Evolutionary conservation across 2,113 vertebrate species (phyloP), one percentile per base, ranked within the genome.

Genomic region (Leptosomus discolor): DNA sequence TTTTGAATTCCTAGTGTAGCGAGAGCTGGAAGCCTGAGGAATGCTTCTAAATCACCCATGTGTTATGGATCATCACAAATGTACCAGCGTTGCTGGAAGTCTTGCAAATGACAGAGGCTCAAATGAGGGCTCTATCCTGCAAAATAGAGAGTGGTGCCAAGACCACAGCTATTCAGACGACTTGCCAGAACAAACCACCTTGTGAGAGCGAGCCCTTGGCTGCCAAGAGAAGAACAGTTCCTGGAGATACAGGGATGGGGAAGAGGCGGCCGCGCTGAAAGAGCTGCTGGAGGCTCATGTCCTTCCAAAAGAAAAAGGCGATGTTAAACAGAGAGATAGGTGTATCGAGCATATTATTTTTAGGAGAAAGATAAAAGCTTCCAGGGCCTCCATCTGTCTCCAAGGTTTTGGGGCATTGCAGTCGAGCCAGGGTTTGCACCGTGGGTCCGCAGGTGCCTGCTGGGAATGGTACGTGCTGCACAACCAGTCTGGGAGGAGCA

Each of bases 111-210:
- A 85, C 78, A 92, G 87, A 79, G 90, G 74, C 92, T 94, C 50
- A 30, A 46, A 69, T n/a, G 80, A 95, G 65, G 95, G 83, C 82
- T 95, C 73, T 82, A 85, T 88, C 95, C 91, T 96, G 91, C 84
- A 65, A 95, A 92, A 29, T 36, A 14, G 24, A 43, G 79, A 45
- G 76, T 1, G 19, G 6, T 91, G 94, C 94, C 94, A 96, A 88
- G 74, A 43, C 69, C 61, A 14, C 80, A 85, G 91, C 58, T 71
- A 81, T 68, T 61, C 24, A 8, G 45, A 8, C 0, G 5, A 88
- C 57, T 45, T 64, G 92, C 95, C 95, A 97, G 95, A 87, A 85
- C 91, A 92, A 92, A 94, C 64, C 94, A 79, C 77, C 86, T 89
- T 85, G 77, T 6, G 32, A 79, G 92, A 73, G 53, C 3, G 0